Percentiles rank a stretch among this genome's conserved stretches.
phyloP scores from a whole-genome alignment of 2,888 invertebrate genomes.

The Thecophora atra region DNA sequence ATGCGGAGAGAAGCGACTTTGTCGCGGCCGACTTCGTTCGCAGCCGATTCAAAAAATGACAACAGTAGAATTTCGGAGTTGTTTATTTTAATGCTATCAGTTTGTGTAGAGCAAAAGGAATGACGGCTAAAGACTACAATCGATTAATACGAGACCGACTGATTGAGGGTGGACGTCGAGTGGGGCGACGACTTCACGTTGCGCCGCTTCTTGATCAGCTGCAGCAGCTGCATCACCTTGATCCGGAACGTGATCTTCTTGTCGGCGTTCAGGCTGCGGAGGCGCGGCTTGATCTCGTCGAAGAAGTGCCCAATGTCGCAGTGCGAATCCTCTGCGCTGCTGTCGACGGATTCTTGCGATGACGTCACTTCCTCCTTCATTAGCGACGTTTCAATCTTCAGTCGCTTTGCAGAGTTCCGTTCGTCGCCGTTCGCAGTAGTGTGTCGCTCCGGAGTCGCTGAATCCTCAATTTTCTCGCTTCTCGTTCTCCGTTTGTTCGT shows the following conservation, averaged over 20 bases:
- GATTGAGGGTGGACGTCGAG: background rate
- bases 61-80: too few species aligned
- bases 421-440: background rate
- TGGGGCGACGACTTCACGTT: background rate
- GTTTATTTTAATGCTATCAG: too few species aligned
- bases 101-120: too few species aligned
- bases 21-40: too few species aligned
- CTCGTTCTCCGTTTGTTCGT: too few species aligned
- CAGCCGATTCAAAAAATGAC: too few species aligned
- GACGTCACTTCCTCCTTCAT: background rate
- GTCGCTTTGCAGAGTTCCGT: background rate
- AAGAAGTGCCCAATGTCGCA: background rate
- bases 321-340: too few species aligned
- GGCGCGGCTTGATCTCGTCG: background rate
- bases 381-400: background rate
- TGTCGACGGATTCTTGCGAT: too few species aligned
- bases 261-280: background rate
- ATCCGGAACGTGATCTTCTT: conserved; percentile 7
- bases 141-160: too few species aligned
- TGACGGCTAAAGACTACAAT: too few species aligned
- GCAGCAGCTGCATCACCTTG: conserved; percentile 1
- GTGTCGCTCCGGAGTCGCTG: background rate
- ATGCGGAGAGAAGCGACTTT: too few species aligned
- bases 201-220: background rate
- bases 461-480: background rate